Evolutionary conservation across 2,888 invertebrate species (phyloP), one percentile per base, ranked within the genome.

Genomic region (Dastarcus helophoroides): DNA sequence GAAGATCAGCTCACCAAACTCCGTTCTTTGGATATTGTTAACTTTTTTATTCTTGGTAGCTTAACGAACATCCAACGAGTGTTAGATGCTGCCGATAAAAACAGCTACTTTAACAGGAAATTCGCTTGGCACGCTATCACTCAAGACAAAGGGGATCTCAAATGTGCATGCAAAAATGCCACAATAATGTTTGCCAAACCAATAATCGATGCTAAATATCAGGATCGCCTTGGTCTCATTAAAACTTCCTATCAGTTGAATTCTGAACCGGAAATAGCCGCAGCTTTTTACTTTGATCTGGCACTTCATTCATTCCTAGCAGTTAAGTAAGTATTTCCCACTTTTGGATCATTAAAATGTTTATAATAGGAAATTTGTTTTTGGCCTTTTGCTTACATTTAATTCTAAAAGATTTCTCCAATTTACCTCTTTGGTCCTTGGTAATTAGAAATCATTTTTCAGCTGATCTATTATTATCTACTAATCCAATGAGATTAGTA

Each of bases 211-310:
- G 68, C 75, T 0, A 67, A 69, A 39, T 77, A 70, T 53, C 73
- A 79, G 39, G 80, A 81, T 53, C 69, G 79, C 14, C 58, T 82
- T 33, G 78, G 79, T 7, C 66, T 73, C 40, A 71, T 83, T 32
- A 72, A 71, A 48, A 78, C 78, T 2, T 76, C 78, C 0, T 81
- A 74, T 55, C 79, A 78, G 53, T 65, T 81, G 53, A 78, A 74
- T 45, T 69, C 69, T 2, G 73, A 76, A 46, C 82, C 83, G 2
- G 78, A 80, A 60, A 76, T 86, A 37, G 73, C 79, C 22, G 76
- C 82, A 1, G 81, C 83, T 3, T 90, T 91, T 61, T 89, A 90
- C 62, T 90, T 88, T 59, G 91, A 93, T 61, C 61, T 91, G 38
- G 74, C 80, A 13, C 58, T 83, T 35, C 66, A 79, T 42, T 73